These are phyloP conservation scores for Mus minutoides DNA, from an alignment of 2,797 vertebrate species.

Conservation along the genomic window DNA sequence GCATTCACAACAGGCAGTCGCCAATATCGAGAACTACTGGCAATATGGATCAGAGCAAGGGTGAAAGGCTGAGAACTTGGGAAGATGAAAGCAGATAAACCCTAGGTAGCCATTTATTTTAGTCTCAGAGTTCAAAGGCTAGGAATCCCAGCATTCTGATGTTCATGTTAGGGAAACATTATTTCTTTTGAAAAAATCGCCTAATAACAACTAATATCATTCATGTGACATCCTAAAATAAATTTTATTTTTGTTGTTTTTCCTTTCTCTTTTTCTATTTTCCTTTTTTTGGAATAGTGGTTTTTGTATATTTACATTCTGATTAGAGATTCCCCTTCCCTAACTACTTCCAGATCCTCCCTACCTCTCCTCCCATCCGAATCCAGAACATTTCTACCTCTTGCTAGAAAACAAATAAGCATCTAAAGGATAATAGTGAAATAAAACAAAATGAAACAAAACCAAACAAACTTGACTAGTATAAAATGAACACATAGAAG, in stretches of 20 bases:
- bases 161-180: not conserved
- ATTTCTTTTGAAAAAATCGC: not conserved
- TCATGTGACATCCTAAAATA: not conserved
- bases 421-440: not conserved
- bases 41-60: not conserved
- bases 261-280: not conserved
- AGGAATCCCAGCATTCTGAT: not conserved
- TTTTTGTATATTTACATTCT: not conserved
- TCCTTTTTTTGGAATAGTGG: not conserved
- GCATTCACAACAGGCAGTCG: not conserved
- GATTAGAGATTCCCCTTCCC: not conserved
- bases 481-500: not conserved
- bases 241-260: not conserved
- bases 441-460: not conserved
- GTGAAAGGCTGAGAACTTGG: not conserved
- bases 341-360: not conserved
- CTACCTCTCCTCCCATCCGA: not conserved
- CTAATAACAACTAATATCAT: not conserved
- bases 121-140: not conserved
- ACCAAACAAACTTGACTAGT: not conserved
- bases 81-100: not conserved
- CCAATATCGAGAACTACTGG: not conserved
- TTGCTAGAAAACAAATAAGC: not conserved
- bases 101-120: accelerated
- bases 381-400: not conserved